Conservation (phyloP, 2,113 vertebrate genomes). For the Halcyon malimbica region DNA sequence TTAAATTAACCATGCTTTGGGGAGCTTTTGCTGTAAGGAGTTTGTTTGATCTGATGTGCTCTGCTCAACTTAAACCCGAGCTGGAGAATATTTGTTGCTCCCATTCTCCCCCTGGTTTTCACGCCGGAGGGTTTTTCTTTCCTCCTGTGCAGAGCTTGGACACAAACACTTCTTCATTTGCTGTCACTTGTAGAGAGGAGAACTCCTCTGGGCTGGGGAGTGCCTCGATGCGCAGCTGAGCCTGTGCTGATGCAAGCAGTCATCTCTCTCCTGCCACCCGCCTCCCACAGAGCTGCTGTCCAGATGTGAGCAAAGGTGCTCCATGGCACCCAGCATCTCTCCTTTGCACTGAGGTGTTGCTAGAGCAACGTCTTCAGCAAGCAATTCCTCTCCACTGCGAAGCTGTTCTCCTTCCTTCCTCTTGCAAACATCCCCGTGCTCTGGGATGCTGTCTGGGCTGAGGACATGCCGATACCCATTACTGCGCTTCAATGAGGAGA, state of each 20-base stretch:
- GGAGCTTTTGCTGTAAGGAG: not conserved
- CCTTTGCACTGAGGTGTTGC: not conserved
- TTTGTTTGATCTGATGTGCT: constrained; percentile 27
- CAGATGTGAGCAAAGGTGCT: not conserved
- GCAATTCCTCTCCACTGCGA: not conserved
- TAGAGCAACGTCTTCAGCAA: not conserved
- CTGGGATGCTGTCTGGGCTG: not conserved
- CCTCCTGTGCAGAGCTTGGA: not conserved
- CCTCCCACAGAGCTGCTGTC: not conserved
- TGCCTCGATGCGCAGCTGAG: not conserved
- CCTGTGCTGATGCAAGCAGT: not conserved
- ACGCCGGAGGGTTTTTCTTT: not conserved
- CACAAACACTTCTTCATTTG: not conserved
- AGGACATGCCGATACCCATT: constrained; percentile 17
- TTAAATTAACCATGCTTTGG: constrained; percentile 49
- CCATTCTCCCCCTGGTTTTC: not conserved
- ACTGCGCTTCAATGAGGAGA: constrained; percentile 17
- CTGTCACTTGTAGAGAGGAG: not conserved
- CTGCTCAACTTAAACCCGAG: not conserved
- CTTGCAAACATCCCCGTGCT: not conserved
- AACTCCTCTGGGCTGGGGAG: not conserved
- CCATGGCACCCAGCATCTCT: not conserved
- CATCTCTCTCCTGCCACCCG: not conserved
- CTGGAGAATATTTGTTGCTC: not conserved
- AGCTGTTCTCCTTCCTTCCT: not conserved